Evolutionary conservation across 2,113 vertebrate genomes (phyloP).

Genomic region (Thomomys bottae): DNA sequence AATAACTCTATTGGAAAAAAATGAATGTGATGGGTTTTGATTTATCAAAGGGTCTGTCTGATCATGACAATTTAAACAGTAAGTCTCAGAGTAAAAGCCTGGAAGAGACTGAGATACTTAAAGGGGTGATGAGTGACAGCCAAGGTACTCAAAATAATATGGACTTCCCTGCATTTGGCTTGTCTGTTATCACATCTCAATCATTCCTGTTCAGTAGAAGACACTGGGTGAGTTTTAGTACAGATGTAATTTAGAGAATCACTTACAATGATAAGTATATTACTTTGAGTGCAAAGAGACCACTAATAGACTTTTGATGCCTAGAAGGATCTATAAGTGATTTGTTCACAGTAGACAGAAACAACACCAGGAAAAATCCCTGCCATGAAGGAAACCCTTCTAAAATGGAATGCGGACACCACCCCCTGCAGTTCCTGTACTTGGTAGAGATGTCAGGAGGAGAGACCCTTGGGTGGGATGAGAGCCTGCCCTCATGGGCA

Average conservation of each 20-base stretch:
- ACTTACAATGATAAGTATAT: background rate
- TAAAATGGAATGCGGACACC: background rate
- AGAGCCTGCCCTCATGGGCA: background rate
- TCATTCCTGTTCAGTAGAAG: background rate
- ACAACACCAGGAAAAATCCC: background rate
- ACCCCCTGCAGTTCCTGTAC: rapidly evolving
- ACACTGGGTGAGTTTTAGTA: background rate
- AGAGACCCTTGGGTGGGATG: background rate
- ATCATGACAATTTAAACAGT: background rate
- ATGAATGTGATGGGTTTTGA: background rate
- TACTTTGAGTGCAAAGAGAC: background rate
- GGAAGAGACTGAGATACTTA: background rate
- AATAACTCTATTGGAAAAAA: background rate
- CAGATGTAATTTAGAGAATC: background rate
- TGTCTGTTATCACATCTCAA: background rate
- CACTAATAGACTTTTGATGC: background rate
- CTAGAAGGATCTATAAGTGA: background rate
- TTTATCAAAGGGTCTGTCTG: background rate
- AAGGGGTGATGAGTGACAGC: background rate
- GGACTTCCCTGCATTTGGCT: background rate
- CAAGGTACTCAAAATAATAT: background rate
- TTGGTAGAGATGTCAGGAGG: background rate
- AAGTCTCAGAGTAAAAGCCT: background rate
- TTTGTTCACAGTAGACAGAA: background rate
- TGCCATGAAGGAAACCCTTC: rapidly evolving